A percentile compares a stretch with the other conserved stretches of the same genome.
phyloP scores from a whole-genome alignment of 2,113 vertebrate genomes.

The Leucopternis melanops region DNA sequence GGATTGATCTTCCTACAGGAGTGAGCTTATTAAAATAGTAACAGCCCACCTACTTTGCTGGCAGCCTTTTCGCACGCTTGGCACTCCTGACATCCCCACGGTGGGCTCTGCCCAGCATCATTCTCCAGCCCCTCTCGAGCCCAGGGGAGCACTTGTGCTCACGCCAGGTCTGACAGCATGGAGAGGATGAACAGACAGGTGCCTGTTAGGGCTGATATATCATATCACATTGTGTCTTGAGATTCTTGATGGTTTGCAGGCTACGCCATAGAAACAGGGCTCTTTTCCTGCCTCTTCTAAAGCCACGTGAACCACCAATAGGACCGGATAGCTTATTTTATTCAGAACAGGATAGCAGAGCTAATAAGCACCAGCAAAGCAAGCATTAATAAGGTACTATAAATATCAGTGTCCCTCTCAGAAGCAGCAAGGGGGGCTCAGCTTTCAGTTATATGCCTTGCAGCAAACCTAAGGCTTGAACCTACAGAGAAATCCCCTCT shows the following conservation, averaged over 20 bases:
- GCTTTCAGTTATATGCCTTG: background rate
- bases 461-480: background rate
- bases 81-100: fast-evolving
- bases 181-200: background rate
- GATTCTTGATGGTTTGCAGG: fast-evolving
- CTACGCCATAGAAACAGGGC: background rate
- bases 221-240: background rate
- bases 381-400: background rate
- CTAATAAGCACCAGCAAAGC: conserved; percentile 4
- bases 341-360: background rate
- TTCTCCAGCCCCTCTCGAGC: background rate
- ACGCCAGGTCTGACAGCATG: background rate
- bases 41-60: background rate
- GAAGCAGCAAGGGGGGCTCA: background rate
- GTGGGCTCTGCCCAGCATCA: background rate
- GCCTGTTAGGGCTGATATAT: background rate
- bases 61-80: background rate
- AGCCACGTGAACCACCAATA: background rate
- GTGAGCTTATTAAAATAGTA: background rate
- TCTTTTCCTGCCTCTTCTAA: background rate
- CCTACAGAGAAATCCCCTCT: background rate
- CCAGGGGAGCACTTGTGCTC: background rate
- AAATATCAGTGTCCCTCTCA: background rate
- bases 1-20: background rate
- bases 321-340: background rate